Conservation (phyloP, 2,888 invertebrate genomes). For the Lasioglossum oenotherae region DNA sequence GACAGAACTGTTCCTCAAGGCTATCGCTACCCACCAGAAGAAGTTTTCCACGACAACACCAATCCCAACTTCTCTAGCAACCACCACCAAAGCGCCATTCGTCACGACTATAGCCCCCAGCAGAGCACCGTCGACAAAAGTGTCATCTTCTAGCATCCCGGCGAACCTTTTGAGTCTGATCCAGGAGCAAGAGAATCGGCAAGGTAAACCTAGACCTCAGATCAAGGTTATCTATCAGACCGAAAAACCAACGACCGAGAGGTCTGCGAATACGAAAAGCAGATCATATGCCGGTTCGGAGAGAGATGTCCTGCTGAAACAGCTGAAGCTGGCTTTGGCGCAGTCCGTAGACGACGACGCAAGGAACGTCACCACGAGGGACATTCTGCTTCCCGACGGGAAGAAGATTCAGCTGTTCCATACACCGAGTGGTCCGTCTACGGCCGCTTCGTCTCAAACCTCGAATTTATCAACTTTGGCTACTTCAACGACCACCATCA, state of each 20-base stretch:
- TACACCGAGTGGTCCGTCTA: conserved; percentile 74
- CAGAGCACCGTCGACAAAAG: conserved; percentile 2
- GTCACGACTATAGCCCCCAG: conserved; percentile 14
- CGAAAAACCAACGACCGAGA: conserved; percentile 70
- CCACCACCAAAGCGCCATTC: conserved; percentile 49
- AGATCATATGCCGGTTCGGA: conserved; percentile 81
- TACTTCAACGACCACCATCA: conserved; percentile 86
- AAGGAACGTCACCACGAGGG: conserved; percentile 90
- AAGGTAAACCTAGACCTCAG: conserved; percentile 76
- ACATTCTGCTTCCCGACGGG: conserved; percentile 90
- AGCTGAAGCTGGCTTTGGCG: conserved; percentile 90
- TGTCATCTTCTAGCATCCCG: conserved; percentile 62
- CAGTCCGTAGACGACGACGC: conserved; percentile 89
- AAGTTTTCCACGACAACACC: conserved; percentile 75
- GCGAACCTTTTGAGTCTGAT: conserved; percentile 76
- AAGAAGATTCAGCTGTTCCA: conserved; percentile 88
- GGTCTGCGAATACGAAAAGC: conserved; percentile 30
- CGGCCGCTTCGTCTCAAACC: conserved; percentile 71
- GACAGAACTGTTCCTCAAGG: conserved; percentile 80
- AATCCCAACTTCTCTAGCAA: conserved; percentile 42
- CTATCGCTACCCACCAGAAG: conserved; percentile 82
- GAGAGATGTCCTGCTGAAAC: conserved; percentile 90
- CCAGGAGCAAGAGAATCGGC: conserved; percentile 73
- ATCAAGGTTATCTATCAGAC: conserved; percentile 86
- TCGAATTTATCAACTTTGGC: conserved; percentile 68